These are phyloP conservation scores for Zalophus californianus DNA, from an alignment of 2,797 vertebrate genomes.

Conservation along the genomic window DNA sequence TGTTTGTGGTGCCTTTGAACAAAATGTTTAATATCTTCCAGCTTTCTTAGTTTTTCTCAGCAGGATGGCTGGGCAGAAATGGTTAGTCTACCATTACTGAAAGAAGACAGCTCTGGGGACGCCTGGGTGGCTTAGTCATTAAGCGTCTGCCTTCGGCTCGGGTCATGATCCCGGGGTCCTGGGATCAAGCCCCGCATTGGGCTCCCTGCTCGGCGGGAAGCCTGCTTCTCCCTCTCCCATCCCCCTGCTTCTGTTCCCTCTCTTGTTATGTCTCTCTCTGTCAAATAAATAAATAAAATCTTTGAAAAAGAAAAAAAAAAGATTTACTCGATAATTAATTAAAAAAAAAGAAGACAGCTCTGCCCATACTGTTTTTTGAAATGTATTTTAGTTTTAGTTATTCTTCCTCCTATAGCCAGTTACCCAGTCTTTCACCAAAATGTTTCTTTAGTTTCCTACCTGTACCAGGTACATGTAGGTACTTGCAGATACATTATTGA, in stretches of 20 bases:
- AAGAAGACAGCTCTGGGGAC: not conserved
- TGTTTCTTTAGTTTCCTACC: not conserved
- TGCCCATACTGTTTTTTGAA: not conserved
- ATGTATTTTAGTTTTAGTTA: conserved; percentile 8
- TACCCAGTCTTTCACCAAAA: not conserved
- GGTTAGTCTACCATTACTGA: not conserved
- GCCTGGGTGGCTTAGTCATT: no score
- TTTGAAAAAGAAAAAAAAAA: no score
- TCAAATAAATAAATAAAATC: no score
- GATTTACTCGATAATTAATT: no score
- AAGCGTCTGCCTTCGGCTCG: no score
- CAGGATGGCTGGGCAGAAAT: not conserved
- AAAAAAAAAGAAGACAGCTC: not conserved
- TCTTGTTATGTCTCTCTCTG: no score
- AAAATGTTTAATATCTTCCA: not conserved
- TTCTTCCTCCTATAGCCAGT: not conserved
- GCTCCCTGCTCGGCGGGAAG: no score
- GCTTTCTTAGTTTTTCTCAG: conserved; percentile 26
- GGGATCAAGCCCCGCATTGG: no score
- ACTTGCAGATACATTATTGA: not conserved
- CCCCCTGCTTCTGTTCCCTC: no score
- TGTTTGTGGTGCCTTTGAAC: not conserved
- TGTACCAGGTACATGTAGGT: not conserved
- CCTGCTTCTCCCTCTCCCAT: no score
- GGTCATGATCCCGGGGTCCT: no score